phyloP scores from a whole-genome alignment of 2,888 invertebrate species.

The Heterodera filipjevi region DNA sequence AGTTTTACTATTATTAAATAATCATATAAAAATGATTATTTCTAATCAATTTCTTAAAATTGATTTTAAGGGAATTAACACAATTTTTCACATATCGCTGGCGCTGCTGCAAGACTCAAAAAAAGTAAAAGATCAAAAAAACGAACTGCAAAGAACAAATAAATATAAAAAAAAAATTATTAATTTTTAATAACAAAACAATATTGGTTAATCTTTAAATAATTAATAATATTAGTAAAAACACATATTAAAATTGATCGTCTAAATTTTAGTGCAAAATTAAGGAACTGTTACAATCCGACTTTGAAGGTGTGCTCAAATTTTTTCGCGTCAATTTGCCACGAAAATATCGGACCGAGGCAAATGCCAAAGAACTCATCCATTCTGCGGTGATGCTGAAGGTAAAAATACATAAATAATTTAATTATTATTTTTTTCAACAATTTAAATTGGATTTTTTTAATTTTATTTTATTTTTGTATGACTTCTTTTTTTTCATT shows the following conservation, averaged over 20 bases:
- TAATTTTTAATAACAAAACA: too few relatives aligned
- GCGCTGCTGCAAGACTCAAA: conserved; percentile 86
- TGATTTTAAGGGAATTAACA: conserved; percentile 84
- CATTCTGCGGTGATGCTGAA: conserved; percentile 87
- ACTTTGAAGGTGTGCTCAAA: conserved; percentile 96
- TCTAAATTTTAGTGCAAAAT: background rate
- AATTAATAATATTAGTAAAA: too few relatives aligned
- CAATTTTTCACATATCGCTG: conserved; percentile 92
- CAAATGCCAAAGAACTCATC: conserved; percentile 84
- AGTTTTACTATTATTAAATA: too few relatives aligned
- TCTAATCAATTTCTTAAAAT: background rate
- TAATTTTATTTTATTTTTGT: too few relatives aligned
- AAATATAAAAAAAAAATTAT: background rate
- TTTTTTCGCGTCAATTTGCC: conserved; percentile 96
- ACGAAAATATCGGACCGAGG: conserved; percentile 89
- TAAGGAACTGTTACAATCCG: conserved; percentile 76
- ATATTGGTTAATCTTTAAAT: too few relatives aligned
- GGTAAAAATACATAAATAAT: conserved; percentile 68
- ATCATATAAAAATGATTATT: background rate
- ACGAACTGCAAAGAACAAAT: background rate
- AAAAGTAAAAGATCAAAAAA: conserved; percentile 67
- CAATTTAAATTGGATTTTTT: conserved; percentile 29
- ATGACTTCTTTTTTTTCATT: too few relatives aligned
- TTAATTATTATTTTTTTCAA: background rate
- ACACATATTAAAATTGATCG: background rate